These are phyloP conservation scores for Pseudochaenichthys georgianus DNA, from an alignment of 2,797 vertebrate species.

Conservation along the genomic window DNA sequence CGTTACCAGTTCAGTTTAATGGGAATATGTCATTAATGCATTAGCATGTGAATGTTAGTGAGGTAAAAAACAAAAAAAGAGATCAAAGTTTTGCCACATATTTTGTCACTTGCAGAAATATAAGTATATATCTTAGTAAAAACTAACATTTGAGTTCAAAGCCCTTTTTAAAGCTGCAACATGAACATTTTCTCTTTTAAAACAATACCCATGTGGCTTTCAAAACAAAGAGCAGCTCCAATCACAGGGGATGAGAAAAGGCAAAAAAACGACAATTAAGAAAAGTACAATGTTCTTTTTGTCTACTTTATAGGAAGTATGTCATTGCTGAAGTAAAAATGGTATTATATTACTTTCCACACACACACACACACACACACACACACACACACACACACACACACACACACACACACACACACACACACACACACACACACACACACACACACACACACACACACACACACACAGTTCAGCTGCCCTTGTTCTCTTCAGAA, in stretches of 20 bases:
- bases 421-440: slow-evolving; percentile 3
- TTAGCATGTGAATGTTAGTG: background rate
- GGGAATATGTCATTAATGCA: background rate
- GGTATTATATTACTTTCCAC: background rate
- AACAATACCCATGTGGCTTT: background rate
- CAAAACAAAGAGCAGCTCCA: slow-evolving; percentile 3
- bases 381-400: background rate
- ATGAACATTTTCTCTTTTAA: background rate
- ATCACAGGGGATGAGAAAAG: background rate
- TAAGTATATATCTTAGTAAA: background rate
- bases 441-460: slow-evolving; percentile 11
- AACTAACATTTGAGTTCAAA: slow-evolving; percentile 25
- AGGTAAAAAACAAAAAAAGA: background rate
- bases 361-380: background rate
- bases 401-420: slow-evolving; percentile 22
- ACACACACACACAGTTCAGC: slow-evolving; percentile 24
- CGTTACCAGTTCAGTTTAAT: background rate
- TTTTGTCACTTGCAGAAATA: background rate
- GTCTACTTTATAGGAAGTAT: slow-evolving; percentile 1
- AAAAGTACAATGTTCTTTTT: background rate
- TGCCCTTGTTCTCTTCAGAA: slow-evolving; percentile 49
- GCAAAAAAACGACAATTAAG: background rate
- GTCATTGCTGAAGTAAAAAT: slow-evolving; percentile 16
- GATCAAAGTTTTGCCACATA: background rate
- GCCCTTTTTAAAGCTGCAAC: background rate